A percentile compares a stretch with the other conserved stretches of the same genome.
These are phyloP conservation scores for Anser cygnoides DNA, from an alignment of 2,113 vertebrate genomes.

Conservation along the genomic window DNA sequence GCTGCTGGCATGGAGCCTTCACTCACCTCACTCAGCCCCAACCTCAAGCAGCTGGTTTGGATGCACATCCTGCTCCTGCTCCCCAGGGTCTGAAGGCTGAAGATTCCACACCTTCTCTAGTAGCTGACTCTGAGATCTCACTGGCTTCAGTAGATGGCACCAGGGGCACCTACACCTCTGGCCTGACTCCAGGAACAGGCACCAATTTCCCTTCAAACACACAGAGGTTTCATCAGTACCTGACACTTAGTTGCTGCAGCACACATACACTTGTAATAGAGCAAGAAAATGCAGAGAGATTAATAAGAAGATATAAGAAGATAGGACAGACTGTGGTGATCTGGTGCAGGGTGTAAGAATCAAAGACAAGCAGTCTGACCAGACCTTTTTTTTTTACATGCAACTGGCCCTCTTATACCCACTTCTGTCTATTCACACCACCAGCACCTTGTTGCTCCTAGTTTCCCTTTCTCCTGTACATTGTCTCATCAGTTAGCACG, in stretches of 20 bases:
- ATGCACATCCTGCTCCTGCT: background rate
- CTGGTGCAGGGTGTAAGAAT: background rate
- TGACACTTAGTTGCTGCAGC: background rate
- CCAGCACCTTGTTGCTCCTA: background rate
- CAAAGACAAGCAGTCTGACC: background rate
- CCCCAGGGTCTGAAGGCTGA: background rate
- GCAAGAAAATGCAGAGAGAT: background rate
- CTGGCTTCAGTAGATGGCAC: background rate
- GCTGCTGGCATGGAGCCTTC: fast-evolving
- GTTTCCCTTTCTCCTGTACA: background rate
- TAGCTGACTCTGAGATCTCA: fast-evolving
- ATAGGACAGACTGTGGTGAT: background rate
- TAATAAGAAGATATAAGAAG: background rate
- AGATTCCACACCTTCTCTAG: background rate
- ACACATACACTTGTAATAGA: fast-evolving
- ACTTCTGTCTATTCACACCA: background rate
- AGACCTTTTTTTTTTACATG: background rate
- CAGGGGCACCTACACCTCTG: fast-evolving
- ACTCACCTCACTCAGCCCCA: fast-evolving
- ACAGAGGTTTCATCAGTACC: fast-evolving
- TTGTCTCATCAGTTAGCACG: fast-evolving
- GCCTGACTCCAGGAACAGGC: background rate
- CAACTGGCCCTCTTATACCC: background rate
- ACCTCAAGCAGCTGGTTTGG: background rate
- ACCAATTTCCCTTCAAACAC: background rate